Evolutionary conservation across 53 echinoderm and acorn worm species (phyloP).

Genomic region (Temnopleurus reevesii): DNA sequence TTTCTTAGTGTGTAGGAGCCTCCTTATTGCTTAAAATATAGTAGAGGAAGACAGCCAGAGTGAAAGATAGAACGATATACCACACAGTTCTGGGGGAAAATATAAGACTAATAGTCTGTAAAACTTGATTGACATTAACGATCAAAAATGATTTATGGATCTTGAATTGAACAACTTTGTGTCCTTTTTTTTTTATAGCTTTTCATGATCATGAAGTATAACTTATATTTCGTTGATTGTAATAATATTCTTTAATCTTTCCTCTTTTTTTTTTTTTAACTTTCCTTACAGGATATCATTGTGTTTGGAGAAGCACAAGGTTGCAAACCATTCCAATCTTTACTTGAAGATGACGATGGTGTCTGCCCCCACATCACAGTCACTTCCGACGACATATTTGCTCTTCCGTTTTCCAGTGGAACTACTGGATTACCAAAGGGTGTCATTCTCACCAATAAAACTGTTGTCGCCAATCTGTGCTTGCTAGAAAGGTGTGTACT

Average conservation of each 20-base stretch:
- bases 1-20: no score
- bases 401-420: constrained; percentile 75
- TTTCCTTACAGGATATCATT: constrained; percentile 62
- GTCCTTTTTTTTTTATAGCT: no score
- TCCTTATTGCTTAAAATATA: no score
- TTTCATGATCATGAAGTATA: no score
- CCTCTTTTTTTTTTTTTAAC: neutral
- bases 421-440: constrained; percentile 77
- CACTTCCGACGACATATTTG: constrained; percentile 38
- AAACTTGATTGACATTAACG: neutral
- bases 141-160: constrained; percentile 62
- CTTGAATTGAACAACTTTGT: constrained; percentile 35
- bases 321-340: constrained; percentile 58
- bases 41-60: no score
- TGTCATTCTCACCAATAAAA: constrained; percentile 70
- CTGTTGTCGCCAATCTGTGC: constrained; percentile 52
- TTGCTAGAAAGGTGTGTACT: constrained; percentile 40
- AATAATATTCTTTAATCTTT: no score
- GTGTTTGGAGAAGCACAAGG: constrained; percentile 73
- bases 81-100: no score
- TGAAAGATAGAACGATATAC: no score
- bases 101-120: no score
- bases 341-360: constrained; percentile 63
- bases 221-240: no score
- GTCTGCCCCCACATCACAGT: constrained; percentile 47